Evolutionary conservation across 1,140 invertebrate species (phyloP), one percentile per base, ranked within the genome.

Genomic region (Thalassaphorura encarpata): DNA sequence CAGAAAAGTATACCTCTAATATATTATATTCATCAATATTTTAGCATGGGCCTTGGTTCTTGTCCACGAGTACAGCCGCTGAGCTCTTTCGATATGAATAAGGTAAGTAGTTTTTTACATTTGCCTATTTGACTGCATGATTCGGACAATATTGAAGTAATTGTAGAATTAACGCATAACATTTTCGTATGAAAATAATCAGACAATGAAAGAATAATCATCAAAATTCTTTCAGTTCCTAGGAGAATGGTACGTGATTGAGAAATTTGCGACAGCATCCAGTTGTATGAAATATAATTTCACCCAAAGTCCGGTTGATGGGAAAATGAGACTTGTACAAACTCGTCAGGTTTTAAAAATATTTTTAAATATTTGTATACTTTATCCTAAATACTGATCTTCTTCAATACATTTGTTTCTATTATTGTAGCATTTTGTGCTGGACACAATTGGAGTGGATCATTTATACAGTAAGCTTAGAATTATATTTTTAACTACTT

Each of bases 281-380:
- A 77, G 79, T 59, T 89, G 87, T 68, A 78, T 89, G 58, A 80
- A 79, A 2, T 85, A 89, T 67, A 87, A 88, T 68, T 86, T 86
- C 67, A 83, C 80, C 0, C 73, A 73, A 50, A 58, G 58, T 8
- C 78, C 77, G n/a, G n/a, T n/a, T 0, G 75, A 80, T 27, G 77
- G 78, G 0, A 77, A 79, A 61, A 85, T 84, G 62, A 66, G 78
- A 39, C 67, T 88, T 27, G 78, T 83, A 53, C 85, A 89, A 69
- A 76, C 79, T 29, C 84, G 84, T 3, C 83, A n/a, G n/a, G n/a
- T n/a, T n/a, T n/a, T n/a, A n/a, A n/a, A n/a, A n/a, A 87, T 67
- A 80, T 85, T 43, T 3, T 43, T 1, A 5, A 67, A 81, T 83
- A 21, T 0, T 19, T 0, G 16, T 43, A 15, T 24, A 19, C 3